These are phyloP conservation scores for Drosophila paucipuncta DNA, from an alignment of 2,888 invertebrate species.

Conservation along the genomic window DNA sequence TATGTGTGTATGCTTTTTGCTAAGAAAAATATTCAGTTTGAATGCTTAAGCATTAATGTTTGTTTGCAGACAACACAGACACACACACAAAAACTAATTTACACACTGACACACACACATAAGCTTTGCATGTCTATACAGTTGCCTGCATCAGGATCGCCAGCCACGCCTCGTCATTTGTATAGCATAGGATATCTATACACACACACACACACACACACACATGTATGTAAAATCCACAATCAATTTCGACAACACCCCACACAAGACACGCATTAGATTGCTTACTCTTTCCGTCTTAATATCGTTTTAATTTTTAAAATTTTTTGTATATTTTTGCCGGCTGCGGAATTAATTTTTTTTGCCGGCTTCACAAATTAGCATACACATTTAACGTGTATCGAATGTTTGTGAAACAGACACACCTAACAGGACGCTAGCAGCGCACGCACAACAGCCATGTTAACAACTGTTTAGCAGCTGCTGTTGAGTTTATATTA, in stretches of 20 bases:
- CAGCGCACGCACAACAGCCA: slow-evolving; percentile 1
- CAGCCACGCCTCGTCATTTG: slow-evolving; percentile 35
- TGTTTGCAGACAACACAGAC: not conserved
- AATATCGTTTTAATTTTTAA: slow-evolving; percentile 3
- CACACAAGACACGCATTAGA: not conserved
- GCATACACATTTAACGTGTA: slow-evolving; percentile 30
- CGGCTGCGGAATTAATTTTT: slow-evolving; percentile 18
- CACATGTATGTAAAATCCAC: not conserved
- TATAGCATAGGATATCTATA: slow-evolving; percentile 10
- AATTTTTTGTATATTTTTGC: slow-evolving; percentile 4
- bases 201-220: not conserved
- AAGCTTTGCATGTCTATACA: slow-evolving; percentile 7
- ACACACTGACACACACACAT: not conserved
- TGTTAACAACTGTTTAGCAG: not conserved
- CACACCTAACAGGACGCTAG: slow-evolving; percentile 25
- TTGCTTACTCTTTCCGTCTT: not conserved
- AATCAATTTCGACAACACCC: not conserved
- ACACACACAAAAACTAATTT: slow-evolving; percentile 3
- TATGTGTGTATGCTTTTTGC: not conserved
- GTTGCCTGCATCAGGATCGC: slow-evolving; percentile 20
- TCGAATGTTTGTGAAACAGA: slow-evolving; percentile 22
- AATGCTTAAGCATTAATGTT: not conserved
- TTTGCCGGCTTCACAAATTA: slow-evolving; percentile 46
- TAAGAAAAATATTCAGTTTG: not conserved
- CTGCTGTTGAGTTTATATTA: not conserved